Percentiles rank a stretch among this genome's conserved stretches.
These are phyloP conservation scores for Anguilla megastoma DNA, from an alignment of 2,797 vertebrate species.

Conservation along the genomic window DNA sequence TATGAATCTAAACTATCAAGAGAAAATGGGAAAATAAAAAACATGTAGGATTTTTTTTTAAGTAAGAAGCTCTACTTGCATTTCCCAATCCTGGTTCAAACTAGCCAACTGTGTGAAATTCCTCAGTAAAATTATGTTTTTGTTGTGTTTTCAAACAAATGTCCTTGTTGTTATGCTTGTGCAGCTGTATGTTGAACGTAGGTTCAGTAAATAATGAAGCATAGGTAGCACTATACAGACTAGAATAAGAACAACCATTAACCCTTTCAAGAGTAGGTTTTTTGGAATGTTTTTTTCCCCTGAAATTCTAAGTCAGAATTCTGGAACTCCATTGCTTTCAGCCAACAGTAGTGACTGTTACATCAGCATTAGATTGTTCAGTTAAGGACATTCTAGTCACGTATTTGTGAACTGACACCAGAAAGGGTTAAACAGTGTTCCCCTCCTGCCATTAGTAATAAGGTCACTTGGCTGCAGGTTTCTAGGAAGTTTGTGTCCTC, in stretches of 20 bases:
- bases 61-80: background rate
- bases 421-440: too few species aligned
- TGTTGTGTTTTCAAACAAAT: background rate
- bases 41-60: too few species aligned
- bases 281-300: too few species aligned
- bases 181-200: too few species aligned
- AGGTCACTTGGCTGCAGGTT: background rate
- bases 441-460: background rate
- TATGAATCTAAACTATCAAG: background rate
- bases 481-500: background rate
- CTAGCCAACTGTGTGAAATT: background rate
- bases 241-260: background rate
- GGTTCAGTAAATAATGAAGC: too few species aligned
- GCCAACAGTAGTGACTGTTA: too few species aligned
- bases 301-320: too few species aligned
- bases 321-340: too few species aligned
- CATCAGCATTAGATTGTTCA: too few species aligned
- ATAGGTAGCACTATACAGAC: background rate
- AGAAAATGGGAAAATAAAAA: background rate
- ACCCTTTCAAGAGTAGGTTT: too few species aligned
- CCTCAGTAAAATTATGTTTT: background rate
- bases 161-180: background rate
- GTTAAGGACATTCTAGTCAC: too few species aligned
- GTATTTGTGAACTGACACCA: too few species aligned
- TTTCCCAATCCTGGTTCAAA: background rate